Conservation (phyloP, 2,888 invertebrate genomes). For the Leptopilina drosophilae region DNA sequence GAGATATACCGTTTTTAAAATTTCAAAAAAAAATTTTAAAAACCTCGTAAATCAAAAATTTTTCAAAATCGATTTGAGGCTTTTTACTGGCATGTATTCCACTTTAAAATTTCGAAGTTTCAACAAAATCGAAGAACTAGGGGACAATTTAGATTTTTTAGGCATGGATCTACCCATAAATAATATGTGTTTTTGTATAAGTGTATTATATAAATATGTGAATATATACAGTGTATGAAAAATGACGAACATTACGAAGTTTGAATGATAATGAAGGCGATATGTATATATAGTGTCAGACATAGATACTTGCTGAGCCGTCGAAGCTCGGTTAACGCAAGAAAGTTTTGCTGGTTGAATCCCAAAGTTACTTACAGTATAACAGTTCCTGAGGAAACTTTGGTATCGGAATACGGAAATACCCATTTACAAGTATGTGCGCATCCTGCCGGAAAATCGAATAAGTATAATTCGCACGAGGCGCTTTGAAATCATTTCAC, state of each 20-base stretch:
- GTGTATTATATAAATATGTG: no score
- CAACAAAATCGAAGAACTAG: no score
- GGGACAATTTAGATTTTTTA: no score
- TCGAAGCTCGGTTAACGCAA: slow-evolving; percentile 32
- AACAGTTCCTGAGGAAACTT: slow-evolving; percentile 29
- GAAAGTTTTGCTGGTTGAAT: slow-evolving; percentile 21
- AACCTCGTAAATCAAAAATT: no score
- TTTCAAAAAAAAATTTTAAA: no score
- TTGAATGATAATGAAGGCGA: neutral
- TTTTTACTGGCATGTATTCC: no score
- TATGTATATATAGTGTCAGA: neutral
- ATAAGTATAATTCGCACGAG: slow-evolving; percentile 38
- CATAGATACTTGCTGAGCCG: slow-evolving; percentile 22
- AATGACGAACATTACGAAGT: neutral
- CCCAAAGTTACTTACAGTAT: slow-evolving; percentile 23
- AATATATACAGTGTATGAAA: neutral
- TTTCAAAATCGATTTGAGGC: no score
- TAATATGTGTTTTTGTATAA: no score
- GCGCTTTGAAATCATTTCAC: slow-evolving; percentile 35
- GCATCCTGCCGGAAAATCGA: slow-evolving; percentile 36
- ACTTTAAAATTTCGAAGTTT: no score
- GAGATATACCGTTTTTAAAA: no score
- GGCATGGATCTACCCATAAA: no score
- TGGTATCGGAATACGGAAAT: slow-evolving; percentile 36
- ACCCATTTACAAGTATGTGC: slow-evolving; percentile 34